Percentiles rank a stretch among this genome's conserved stretches.
These are phyloP conservation scores for Ptychoptera contaminata DNA, from an alignment of 2,888 invertebrate species.

Conservation along the genomic window DNA sequence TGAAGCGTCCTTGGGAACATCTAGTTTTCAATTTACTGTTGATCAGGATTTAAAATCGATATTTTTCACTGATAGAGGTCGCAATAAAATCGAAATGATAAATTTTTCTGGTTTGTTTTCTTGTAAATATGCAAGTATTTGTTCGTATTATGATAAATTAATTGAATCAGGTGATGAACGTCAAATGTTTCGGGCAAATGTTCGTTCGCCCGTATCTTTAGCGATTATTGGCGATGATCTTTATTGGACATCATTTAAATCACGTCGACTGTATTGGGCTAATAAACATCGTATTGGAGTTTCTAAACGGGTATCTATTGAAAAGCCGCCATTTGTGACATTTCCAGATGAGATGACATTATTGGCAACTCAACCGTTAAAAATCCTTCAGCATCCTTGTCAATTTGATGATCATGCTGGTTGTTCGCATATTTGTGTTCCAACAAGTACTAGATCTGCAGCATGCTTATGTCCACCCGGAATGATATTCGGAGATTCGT, in stretches of 20 bases:
- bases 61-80: conserved; percentile 50
- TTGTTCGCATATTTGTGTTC: conserved; percentile 61
- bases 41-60: conserved; percentile 40
- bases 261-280: conserved; percentile 43
- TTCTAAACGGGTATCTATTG: conserved; percentile 16
- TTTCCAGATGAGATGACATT: conserved; percentile 10
- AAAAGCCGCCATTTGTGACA: conserved; percentile 14
- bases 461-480: conserved; percentile 52
- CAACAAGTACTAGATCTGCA: conserved; percentile 23
- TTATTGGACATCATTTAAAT: conserved; percentile 50
- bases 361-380: conserved; percentile 6
- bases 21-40: conserved; percentile 31
- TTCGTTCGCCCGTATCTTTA: conserved; percentile 37
- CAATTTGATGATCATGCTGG: conserved; percentile 36
- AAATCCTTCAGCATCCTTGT: conserved; percentile 37
- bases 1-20: conserved; percentile 22
- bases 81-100: conserved; percentile 46
- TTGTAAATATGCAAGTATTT: no score
- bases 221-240: conserved; percentile 44
- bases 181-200: conserved; percentile 30
- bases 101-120: conserved; percentile 30
- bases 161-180: conserved; percentile 31
- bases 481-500: conserved; percentile 32
- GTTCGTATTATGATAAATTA: no score
- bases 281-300: conserved; percentile 30